These are phyloP conservation scores for Eugnorisma glareosa DNA, from an alignment of 2,888 invertebrate genomes.

Conservation along the genomic window DNA sequence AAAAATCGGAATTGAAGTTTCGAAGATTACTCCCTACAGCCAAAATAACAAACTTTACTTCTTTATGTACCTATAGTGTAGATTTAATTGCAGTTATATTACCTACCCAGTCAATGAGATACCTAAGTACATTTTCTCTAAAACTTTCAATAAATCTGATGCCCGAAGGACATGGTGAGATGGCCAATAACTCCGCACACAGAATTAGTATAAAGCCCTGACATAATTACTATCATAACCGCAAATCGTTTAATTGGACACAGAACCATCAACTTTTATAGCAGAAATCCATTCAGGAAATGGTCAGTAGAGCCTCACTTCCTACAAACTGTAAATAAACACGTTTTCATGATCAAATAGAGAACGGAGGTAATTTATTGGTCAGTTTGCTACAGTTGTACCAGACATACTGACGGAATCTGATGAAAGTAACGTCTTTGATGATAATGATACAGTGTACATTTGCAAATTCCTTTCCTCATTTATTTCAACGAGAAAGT, in stretches of 20 bases:
- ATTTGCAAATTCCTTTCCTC: not conserved
- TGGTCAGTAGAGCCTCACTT: constrained; percentile 2
- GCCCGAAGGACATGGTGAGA: not conserved
- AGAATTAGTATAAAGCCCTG: constrained; percentile 39
- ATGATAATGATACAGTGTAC: not conserved
- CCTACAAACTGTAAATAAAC: constrained; percentile 23
- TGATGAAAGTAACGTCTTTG: not conserved
- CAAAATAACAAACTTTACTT: not conserved
- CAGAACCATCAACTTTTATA: constrained; percentile 17
- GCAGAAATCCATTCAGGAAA: constrained; percentile 18
- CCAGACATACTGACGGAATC: not conserved
- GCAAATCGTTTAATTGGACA: constrained; percentile 30
- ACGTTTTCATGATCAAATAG: not conserved
- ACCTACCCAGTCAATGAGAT: not conserved
- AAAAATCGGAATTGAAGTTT: not conserved
- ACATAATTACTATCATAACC: constrained; percentile 32
- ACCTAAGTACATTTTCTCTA: not conserved
- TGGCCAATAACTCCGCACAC: constrained; percentile 31
- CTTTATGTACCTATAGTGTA: not conserved
- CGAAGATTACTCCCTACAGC: not conserved
- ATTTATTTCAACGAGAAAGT: constrained; percentile 39
- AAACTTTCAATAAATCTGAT: not conserved
- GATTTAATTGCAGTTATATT: not conserved
- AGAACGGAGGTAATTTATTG: constrained; percentile 14
- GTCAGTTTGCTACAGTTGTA: not conserved